Evolutionary conservation across 2,797 vertebrate species (phyloP), one percentile per base, ranked within the genome.

Genomic region (Cossypha heuglini): DNA sequence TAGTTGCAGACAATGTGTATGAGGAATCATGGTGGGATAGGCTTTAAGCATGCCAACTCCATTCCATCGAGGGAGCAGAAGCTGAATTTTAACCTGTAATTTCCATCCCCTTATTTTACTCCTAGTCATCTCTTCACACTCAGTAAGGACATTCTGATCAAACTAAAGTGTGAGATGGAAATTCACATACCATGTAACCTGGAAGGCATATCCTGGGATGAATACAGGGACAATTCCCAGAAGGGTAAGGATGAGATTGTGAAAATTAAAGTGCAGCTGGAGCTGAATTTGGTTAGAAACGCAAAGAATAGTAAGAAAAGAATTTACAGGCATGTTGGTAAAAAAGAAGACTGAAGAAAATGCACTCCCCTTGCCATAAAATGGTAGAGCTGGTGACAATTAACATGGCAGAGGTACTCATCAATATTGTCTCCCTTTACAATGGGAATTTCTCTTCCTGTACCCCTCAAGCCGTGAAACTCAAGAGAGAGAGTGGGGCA

Each of bases 1-100:
- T 28, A 38, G 10, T 9, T 28, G 22, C 7, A 43, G 22, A 28
- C 19, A 0, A 0, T 13, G 15, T 24, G 17, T 24, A 28, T 58
- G 45, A 43, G 28, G 28, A 75, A 28, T 24, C 14, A 18, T 37
- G 37, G 26, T 18, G 18, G 7, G 8, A 85, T 24, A 28, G 10
- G 15, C 45, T 85, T 37, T 22, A 51, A 43, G 45, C 10, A 37
- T n/a, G 9, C 4, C 28, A 75, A 28, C 3, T 16, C 4, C 28
- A 37, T 19, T 75, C 16, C 46, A 37, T 11, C 8, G 33, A 51
- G 7, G 22, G 19, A 75, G 28, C 3, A 45, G 28, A 59, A 67
- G 22, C n/a, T 45, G 8, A 16, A 20, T 28, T 85, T 76, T 45
- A 67, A 6, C 38, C 8, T 45, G 3, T 28, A 29, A 59, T 67